Conservation (phyloP, 37 sponge, comb jelly and placozoan genomes). For the Mnemiopsis leidyi region DNA sequence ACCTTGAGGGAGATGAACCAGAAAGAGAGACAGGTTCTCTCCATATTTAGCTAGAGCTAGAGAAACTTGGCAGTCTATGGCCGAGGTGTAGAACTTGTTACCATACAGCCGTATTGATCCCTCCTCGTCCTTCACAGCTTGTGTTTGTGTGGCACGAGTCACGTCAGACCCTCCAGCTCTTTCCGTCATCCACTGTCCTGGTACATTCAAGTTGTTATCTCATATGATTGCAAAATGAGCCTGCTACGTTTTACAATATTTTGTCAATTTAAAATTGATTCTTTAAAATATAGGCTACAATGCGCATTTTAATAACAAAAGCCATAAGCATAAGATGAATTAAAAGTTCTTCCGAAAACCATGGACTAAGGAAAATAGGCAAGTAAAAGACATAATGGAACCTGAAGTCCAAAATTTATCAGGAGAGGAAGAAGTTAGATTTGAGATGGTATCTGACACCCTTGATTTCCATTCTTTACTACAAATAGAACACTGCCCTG, state of each 20-base stretch:
- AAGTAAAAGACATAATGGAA: too few species aligned
- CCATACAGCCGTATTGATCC: constrained; percentile 76
- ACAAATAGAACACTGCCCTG: background rate
- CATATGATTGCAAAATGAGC: too few species aligned
- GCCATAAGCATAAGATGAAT: too few species aligned
- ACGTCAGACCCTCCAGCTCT: constrained; percentile 94
- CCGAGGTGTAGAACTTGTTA: constrained; percentile 97
- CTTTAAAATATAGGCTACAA: too few species aligned
- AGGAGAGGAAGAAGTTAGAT: constrained; percentile 74
- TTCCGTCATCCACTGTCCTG: constrained; percentile 99
- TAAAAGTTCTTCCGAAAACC: too few species aligned
- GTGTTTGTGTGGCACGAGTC: constrained; percentile 79
- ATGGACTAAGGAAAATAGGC: too few species aligned
- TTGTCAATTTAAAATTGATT: too few species aligned
- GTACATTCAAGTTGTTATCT: too few species aligned
- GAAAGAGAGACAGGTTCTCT: constrained; percentile 24
- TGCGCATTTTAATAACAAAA: too few species aligned
- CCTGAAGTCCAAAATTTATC: constrained; percentile 90
- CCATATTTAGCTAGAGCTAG: constrained; percentile 81
- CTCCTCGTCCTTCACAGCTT: constrained; percentile 71
- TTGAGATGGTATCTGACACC: constrained; percentile 63
- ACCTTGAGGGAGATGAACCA: constrained; percentile 52
- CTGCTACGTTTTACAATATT: too few species aligned
- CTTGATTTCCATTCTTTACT: constrained; percentile 10
- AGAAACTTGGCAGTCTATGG: constrained; percentile 85